Evolutionary conservation across 2,888 invertebrate species (phyloP).

Genomic region (Theretra japonica): DNA sequence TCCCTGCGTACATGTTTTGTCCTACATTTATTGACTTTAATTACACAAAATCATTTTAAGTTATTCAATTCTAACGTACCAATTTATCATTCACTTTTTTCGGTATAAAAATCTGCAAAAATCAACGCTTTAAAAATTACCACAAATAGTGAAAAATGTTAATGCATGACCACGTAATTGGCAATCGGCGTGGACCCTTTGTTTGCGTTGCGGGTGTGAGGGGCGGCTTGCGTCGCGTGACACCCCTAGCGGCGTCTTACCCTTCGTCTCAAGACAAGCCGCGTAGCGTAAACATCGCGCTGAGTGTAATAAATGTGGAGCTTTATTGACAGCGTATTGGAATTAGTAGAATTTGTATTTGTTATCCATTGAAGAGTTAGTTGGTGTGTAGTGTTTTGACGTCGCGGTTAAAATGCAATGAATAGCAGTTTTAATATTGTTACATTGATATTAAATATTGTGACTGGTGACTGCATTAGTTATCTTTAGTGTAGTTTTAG

Average conservation of each 20-base stretch:
- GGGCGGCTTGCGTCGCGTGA: conserved; percentile 58
- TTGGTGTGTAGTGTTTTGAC: conserved; percentile 32
- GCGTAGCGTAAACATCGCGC: conserved; percentile 64
- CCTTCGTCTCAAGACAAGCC: conserved; percentile 62
- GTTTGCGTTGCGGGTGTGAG: conserved; percentile 53
- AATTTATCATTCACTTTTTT: background rate
- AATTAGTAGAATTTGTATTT: background rate
- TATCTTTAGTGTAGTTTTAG: too few species aligned
- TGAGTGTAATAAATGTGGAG: conserved; percentile 51
- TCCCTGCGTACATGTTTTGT: too few species aligned
- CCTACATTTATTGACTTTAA: too few species aligned
- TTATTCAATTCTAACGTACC: too few species aligned
- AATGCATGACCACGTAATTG: conserved; percentile 33
- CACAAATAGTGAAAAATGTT: background rate
- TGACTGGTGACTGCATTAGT: too few species aligned
- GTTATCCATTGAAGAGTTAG: background rate
- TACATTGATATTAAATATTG: too few species aligned
- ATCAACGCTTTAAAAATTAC: background rate
- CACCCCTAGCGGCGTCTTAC: conserved; percentile 70
- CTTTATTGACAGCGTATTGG: conserved; percentile 39
- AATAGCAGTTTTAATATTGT: background rate
- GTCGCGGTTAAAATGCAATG: conserved; percentile 34
- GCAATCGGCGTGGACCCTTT: conserved; percentile 38
- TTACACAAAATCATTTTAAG: too few species aligned
- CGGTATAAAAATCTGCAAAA: background rate